Percentiles rank a stretch among this genome's conserved stretches.
Conservation (phyloP, 2,113 vertebrate species). For the Neolamprologus tretocephalus region DNA sequence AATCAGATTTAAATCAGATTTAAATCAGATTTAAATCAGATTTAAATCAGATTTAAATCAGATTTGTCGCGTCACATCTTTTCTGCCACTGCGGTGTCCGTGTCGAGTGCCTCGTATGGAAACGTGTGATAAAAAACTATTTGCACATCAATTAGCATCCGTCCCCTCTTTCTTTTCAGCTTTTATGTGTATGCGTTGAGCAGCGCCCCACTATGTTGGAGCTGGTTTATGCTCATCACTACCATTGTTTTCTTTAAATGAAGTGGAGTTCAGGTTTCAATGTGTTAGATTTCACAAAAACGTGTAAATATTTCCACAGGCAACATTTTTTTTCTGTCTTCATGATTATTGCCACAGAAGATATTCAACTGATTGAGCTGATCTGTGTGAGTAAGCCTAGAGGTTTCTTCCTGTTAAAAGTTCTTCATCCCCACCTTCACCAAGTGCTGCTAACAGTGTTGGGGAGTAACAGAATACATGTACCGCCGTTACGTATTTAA, state of each 20-base stretch:
- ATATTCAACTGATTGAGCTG: neutral
- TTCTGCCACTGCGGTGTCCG: rapidly evolving
- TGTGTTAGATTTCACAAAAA: neutral
- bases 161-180: neutral
- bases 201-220: neutral
- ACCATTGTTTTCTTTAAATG: neutral
- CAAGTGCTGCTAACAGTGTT: neutral
- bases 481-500: rapidly evolving
- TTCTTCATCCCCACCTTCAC: neutral
- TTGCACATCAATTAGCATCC: neutral
- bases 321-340: neutral
- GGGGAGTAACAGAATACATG: neutral
- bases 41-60: neutral
- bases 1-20: rapidly evolving
- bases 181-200: neutral
- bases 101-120: neutral
- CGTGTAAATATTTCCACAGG: neutral
- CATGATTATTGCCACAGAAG: neutral
- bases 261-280: neutral
- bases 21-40: rapidly evolving
- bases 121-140: neutral
- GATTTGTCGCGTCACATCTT: neutral
- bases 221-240: neutral
- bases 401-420: neutral
- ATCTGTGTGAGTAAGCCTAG: neutral